Evolutionary conservation across 23 tunicate genomes (phyloP).

Genomic region (Trididemnum miniatum): DNA sequence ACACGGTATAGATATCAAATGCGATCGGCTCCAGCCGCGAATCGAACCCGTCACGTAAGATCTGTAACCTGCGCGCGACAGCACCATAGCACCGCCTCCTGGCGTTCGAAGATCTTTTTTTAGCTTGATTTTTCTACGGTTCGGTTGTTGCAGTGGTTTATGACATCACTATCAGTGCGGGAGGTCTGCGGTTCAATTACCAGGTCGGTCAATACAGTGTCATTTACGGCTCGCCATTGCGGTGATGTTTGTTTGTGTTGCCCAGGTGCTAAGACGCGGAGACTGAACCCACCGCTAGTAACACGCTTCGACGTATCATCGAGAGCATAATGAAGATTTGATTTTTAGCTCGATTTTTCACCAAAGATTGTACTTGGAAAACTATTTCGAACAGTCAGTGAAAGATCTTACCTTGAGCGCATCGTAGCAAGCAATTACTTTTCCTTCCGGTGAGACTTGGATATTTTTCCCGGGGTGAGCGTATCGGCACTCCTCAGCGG

Average conservation of each 20-base stretch:
- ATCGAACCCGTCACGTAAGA: no score
- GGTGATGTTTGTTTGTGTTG: not conserved
- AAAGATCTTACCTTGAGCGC: constrained; percentile 82
- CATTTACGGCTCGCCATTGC: not conserved
- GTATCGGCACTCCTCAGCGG: constrained; percentile 92
- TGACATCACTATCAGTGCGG: not conserved
- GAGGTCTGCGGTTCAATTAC: not conserved
- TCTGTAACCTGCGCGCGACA: no score
- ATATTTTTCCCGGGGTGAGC: constrained; percentile 93
- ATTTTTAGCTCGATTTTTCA: no score
- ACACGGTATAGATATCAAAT: no score
- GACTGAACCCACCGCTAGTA: not conserved
- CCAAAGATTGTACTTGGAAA: no score
- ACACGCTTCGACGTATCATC: not conserved
- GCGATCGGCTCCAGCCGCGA: no score
- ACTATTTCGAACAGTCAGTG: not conserved
- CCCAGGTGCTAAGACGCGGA: not conserved
- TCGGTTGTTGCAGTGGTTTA: not conserved
- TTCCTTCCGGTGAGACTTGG: constrained; percentile 84
- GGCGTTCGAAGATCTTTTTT: no score
- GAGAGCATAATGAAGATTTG: not conserved
- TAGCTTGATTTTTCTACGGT: not conserved
- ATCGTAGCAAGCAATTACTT: constrained; percentile 98
- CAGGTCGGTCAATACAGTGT: not conserved
- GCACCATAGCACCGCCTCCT: no score